Evolutionary conservation across 2,888 invertebrate genomes (phyloP), one percentile per base, ranked within the genome.

Genomic region (Cryptophagus acutangulus): DNA sequence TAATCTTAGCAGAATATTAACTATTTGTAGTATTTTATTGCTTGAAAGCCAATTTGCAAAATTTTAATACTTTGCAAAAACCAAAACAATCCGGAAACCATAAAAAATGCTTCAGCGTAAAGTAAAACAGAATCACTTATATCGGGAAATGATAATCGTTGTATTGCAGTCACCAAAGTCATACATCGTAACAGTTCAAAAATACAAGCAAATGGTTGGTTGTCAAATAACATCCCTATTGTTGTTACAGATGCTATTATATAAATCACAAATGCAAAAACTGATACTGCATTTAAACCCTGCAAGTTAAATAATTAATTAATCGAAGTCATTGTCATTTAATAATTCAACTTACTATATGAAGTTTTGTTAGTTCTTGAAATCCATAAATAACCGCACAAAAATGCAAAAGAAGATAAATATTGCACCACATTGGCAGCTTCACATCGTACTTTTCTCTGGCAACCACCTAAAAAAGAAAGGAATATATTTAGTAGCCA

Each of bases 181-280:
- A 77, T 71, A 57, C 85, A 86, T 6, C 86, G 74, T 1, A 76
- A 45, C 1, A 83, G 72, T 65, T 87, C 87, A 20, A 81, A 68
- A 1, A 76, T 57, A 4, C 77, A 73, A 1, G 81, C 81, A 52
- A 76, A 71, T 4, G 75, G 73, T 28, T 76, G 75, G 52, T 79
- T 77, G 54, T 86, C 86, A 54, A 86, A 80, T 5, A 86, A 62
- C 73, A 85, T 75, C 1, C 86, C 85, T 35, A 86, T 82, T 15
- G 79, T 71, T 1, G 81, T 81, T 9, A 86, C 66, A 0, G 84
- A 81, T 2, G 75, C 75, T 30, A 85, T 73, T 49, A 85, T 78
- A 71, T 83, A 84, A 29, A 74, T 45, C 0, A 81, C 77, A 57
- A 77, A 76, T 33, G 74, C 65, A 9, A 78, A 65, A 2, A 80